Evolutionary conservation across 2,888 invertebrate species (phyloP).

Genomic region (Mactromeris polynyma): DNA sequence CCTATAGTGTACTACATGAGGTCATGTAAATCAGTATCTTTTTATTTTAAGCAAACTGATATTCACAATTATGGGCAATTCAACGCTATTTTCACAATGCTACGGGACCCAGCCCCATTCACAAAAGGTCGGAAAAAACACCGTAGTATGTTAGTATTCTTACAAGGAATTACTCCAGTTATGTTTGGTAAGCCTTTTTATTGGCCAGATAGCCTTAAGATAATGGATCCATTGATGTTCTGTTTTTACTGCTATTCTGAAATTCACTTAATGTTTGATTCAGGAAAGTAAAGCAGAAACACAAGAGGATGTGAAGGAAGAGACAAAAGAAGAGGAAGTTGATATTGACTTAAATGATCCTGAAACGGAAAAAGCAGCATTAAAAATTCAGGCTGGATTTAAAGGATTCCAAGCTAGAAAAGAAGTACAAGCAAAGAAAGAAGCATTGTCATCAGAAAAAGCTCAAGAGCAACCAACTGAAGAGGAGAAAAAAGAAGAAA

Average conservation of each 20-base stretch:
- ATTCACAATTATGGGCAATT: too few species aligned
- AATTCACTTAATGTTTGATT: neutral
- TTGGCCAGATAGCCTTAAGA: too few species aligned
- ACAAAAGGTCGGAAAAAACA: too few species aligned
- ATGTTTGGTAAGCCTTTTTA: too few species aligned
- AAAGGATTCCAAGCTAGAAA: constrained; percentile 82
- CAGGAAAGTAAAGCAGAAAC: constrained; percentile 14
- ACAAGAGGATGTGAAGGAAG: constrained; percentile 29
- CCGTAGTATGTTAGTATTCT: too few species aligned
- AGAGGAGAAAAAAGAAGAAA: constrained; percentile 33
- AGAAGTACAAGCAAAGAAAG: constrained; percentile 73
- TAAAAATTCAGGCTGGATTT: constrained; percentile 85
- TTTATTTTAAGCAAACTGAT: too few species aligned
- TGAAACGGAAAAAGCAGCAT: constrained; percentile 81
- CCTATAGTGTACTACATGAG: too few species aligned
- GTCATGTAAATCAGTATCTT: too few species aligned
- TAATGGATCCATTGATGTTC: neutral
- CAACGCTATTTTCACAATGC: too few species aligned
- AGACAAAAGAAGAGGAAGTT: constrained; percentile 60
- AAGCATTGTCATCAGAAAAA: constrained; percentile 31
- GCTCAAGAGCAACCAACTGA: neutral
- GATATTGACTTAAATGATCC: constrained; percentile 81
- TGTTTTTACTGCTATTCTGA: too few species aligned
- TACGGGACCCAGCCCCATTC: too few species aligned
- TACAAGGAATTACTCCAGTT: too few species aligned